These are phyloP conservation scores for Oncorhynchus masou DNA, from an alignment of 2,113 vertebrate species.

Conservation along the genomic window DNA sequence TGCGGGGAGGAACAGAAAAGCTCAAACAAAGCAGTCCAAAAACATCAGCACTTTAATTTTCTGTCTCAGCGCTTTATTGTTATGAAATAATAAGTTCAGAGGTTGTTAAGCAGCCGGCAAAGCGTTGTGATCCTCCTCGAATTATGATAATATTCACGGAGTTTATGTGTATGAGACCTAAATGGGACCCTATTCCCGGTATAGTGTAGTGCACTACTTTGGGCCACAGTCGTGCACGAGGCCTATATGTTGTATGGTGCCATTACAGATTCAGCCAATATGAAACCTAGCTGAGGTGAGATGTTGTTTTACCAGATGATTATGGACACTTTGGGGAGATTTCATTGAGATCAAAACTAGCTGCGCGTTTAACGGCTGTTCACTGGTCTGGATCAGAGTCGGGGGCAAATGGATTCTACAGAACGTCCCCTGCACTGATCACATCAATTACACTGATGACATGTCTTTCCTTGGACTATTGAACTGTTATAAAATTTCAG, in stretches of 20 bases:
- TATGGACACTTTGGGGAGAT: slow-evolving; percentile 39
- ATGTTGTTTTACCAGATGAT: slow-evolving; percentile 33
- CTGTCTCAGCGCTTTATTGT: slow-evolving; percentile 27
- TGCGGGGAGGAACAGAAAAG: background rate
- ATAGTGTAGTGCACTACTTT: too few relatives aligned
- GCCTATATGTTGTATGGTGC: too few relatives aligned
- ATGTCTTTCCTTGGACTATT: background rate
- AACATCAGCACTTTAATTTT: slow-evolving; percentile 17
- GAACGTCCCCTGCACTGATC: background rate
- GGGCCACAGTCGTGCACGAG: too few relatives aligned
- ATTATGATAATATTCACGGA: slow-evolving; percentile 50
- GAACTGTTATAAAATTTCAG: background rate
- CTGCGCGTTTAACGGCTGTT: slow-evolving; percentile 31
- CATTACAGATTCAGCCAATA: background rate
- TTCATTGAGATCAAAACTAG: slow-evolving; percentile 50
- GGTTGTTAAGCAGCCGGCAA: slow-evolving; percentile 13
- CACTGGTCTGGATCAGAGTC: slow-evolving; percentile 1
- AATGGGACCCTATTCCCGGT: too few relatives aligned
- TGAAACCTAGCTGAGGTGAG: slow-evolving; percentile 37
- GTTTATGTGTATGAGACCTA: background rate
- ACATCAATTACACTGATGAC: background rate
- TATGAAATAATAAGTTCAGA: slow-evolving; percentile 13
- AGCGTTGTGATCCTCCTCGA: slow-evolving; percentile 19
- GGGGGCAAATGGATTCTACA: background rate
- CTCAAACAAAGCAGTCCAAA: slow-evolving; percentile 18